Evolutionary conservation across 1,140 invertebrate species (phyloP).

Genomic region (Drosophila neocordata): DNA sequence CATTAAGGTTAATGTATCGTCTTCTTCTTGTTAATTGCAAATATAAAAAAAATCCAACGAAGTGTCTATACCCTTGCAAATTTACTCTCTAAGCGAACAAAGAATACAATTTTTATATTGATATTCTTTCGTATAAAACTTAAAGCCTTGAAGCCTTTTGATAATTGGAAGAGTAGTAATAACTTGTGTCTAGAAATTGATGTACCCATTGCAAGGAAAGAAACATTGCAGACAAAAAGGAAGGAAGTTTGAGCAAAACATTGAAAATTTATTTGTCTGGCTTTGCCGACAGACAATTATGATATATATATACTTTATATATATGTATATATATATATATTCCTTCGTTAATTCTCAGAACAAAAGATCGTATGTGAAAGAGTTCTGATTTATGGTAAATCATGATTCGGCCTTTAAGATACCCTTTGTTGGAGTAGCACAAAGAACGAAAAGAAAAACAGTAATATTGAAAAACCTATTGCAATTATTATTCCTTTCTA

Average conservation of each 20-base stretch:
- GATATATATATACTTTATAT: slow-evolving; percentile 49
- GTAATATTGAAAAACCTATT: too few relatives aligned
- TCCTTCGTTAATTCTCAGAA: slow-evolving; percentile 28
- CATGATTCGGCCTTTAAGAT: not conserved
- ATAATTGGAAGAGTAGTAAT: not conserved
- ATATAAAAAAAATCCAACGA: slow-evolving; percentile 50
- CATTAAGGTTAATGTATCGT: slow-evolving; percentile 78
- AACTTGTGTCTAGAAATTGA: not conserved
- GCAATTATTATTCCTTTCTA: too few relatives aligned
- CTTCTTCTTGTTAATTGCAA: slow-evolving; percentile 70
- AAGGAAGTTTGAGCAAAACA: slow-evolving; percentile 12
- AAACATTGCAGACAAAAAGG: not conserved
- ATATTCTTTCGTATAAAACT: too few relatives aligned
- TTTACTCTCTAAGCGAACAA: too few relatives aligned
- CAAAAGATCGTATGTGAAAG: slow-evolving; percentile 24
- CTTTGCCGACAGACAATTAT: slow-evolving; percentile 42
- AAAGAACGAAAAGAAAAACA: too few relatives aligned
- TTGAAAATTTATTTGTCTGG: slow-evolving; percentile 32
- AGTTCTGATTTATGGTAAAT: not conserved
- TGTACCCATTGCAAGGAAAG: not conserved
- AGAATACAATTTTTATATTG: too few relatives aligned
- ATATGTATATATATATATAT: not conserved
- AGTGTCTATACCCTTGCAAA: not conserved
- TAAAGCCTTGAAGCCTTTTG: too few relatives aligned
- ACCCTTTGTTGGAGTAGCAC: not conserved